Percentiles rank a stretch among this genome's conserved stretches.
Evolutionary conservation across 1,140 invertebrate genomes (phyloP).

Genomic region (Bursaphelenchus mucronatus): DNA sequence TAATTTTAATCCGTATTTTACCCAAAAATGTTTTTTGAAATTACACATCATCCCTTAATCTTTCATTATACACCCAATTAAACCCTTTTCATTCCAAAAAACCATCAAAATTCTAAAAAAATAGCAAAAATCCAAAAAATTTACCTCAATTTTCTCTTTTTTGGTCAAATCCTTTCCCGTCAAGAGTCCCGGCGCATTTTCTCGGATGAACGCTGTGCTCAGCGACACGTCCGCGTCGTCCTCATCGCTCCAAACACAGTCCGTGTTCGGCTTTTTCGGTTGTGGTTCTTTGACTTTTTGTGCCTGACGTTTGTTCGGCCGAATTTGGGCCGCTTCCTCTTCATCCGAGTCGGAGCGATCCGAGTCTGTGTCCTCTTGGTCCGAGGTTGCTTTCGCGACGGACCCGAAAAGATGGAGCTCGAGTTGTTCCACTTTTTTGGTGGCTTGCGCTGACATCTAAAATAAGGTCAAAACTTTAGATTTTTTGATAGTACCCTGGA

Average conservation of each 20-base stretch:
- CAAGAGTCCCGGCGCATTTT: conserved; percentile 18
- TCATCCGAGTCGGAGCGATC: neutral
- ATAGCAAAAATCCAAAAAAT: conserved; percentile 4
- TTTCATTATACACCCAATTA: no score
- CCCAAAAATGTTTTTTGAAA: no score
- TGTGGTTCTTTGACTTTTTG: neutral
- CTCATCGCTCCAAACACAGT: conserved; percentile 16
- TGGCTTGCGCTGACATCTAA: neutral
- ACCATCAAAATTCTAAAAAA: neutral
- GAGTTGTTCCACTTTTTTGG: conserved; percentile 6
- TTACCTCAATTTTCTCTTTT: conserved; percentile 4
- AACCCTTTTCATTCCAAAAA: neutral
- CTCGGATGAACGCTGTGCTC: conserved; percentile 2
- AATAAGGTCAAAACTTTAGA: no score
- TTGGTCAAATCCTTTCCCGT: neutral
- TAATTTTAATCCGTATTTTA: no score
- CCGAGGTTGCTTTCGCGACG: neutral
- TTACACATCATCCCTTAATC: no score
- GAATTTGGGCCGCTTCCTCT: conserved; percentile 1
- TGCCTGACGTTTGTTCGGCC: neutral
- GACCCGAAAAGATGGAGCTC: conserved; percentile 16
- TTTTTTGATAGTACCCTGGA: no score
- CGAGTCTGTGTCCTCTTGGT: neutral
- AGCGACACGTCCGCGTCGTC: conserved; percentile 12
- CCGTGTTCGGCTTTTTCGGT: conserved; percentile 8